Conservation (phyloP, 2,888 invertebrate species). For the Metopia argyrocephala region DNA sequence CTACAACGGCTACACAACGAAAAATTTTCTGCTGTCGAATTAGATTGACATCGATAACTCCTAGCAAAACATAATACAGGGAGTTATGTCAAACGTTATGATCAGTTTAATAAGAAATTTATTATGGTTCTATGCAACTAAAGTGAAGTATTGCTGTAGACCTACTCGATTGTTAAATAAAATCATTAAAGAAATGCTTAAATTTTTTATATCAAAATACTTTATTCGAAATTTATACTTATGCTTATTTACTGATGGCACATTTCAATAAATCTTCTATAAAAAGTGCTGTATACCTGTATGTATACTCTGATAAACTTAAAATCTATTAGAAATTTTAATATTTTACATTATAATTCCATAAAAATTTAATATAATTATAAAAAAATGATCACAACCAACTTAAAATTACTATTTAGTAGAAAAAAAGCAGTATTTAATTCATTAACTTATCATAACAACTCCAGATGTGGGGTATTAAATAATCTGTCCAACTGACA, state of each 20-base stretch:
- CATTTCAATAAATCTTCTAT: not conserved
- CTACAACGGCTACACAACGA: too few species aligned
- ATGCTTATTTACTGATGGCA: not conserved
- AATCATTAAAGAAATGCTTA: not conserved
- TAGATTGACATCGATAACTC: too few species aligned
- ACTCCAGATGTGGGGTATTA: constrained; percentile 80
- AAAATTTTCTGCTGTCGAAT: too few species aligned
- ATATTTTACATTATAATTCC: constrained; percentile 3
- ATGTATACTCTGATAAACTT: too few species aligned
- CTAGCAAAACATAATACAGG: too few species aligned
- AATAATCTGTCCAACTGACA: constrained; percentile 70
- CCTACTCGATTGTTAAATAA: not conserved
- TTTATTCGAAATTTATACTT: too few species aligned
- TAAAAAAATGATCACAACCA: constrained; percentile 39
- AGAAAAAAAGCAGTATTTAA: not conserved
- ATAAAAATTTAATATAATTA: not conserved
- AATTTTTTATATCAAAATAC: not conserved
- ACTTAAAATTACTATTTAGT: not conserved
- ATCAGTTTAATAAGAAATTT: too few species aligned
- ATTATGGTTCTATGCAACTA: too few species aligned
- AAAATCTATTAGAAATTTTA: not conserved
- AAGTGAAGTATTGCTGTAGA: too few species aligned
- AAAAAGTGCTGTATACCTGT: not conserved
- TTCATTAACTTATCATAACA: constrained; percentile 68
- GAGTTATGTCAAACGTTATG: too few species aligned